Evolutionary conservation across 2,797 vertebrate species (phyloP).

Genomic region (Echiichthys vipera): DNA sequence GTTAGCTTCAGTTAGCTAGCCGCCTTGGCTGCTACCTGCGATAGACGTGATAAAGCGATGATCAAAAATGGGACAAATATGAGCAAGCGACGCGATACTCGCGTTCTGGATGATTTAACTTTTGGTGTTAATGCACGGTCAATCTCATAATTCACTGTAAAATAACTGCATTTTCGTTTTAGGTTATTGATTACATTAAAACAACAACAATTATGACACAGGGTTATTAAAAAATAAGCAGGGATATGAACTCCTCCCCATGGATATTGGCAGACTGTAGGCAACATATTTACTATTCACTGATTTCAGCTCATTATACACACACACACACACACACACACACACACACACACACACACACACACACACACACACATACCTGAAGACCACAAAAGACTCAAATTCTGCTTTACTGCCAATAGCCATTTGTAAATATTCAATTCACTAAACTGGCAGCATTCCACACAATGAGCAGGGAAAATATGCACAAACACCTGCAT

Average conservation of each 20-base stretch:
- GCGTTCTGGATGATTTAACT: no score
- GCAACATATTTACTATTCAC: conserved; percentile 12
- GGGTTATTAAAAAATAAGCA: not conserved
- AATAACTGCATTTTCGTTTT: not conserved
- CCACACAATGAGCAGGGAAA: conserved; percentile 9
- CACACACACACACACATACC: not conserved
- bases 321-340: conserved; percentile 2
- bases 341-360: conserved; percentile 7
- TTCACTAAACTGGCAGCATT: conserved; percentile 44
- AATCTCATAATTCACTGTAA: no score
- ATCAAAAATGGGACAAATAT: no score
- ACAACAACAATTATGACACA: not conserved
- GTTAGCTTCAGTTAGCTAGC: no score
- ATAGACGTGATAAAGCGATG: no score
- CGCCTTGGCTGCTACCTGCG: no score
- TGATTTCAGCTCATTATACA: conserved; percentile 23
- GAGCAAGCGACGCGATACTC: no score
- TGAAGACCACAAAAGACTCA: conserved; percentile 3
- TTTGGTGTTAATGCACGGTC: no score
- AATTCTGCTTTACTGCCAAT: conserved; percentile 31
- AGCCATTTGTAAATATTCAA: conserved; percentile 50
- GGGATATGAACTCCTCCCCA: not conserved
- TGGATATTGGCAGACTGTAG: not conserved
- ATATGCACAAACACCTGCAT: not conserved
- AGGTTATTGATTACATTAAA: not conserved